Percentiles rank a stretch among this genome's conserved stretches.
Evolutionary conservation across 2,888 invertebrate species (phyloP).

Genomic region (Amphipyra tragopoginis): DNA sequence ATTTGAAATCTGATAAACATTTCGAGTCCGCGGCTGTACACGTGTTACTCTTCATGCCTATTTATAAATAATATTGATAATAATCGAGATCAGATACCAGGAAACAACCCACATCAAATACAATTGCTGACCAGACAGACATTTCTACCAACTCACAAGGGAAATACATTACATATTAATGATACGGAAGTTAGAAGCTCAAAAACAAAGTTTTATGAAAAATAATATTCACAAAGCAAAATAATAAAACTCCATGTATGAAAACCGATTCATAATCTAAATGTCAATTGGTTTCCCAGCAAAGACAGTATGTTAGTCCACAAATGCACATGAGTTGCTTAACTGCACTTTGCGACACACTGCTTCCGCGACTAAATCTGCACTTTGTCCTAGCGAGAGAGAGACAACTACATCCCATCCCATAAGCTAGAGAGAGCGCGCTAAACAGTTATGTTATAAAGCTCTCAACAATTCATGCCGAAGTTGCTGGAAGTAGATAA

Average conservation of each 20-base stretch:
- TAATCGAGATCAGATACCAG: not conserved
- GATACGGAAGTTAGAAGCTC: not conserved
- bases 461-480: slow-evolving; percentile 34
- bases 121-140: slow-evolving; percentile 6
- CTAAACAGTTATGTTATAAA: slow-evolving; percentile 26
- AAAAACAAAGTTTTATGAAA: slow-evolving; percentile 1
- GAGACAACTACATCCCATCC: slow-evolving; percentile 17
- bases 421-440: slow-evolving; percentile 7
- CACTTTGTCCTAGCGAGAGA: slow-evolving; percentile 25
- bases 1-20: too few species aligned
- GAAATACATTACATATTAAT: slow-evolving; percentile 1
- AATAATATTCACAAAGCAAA: not conserved
- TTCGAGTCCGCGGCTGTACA: too few species aligned
- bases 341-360: slow-evolving; percentile 49
- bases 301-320: slow-evolving; percentile 46
- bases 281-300: slow-evolving; percentile 46
- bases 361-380: slow-evolving; percentile 46
- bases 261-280: slow-evolving; percentile 45
- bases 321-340: slow-evolving; percentile 58
- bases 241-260: slow-evolving; percentile 7
- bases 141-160: not conserved
- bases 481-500: slow-evolving; percentile 47
- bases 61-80: not conserved
- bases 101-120: slow-evolving; percentile 2
- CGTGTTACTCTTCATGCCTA: not conserved